Percentiles rank a stretch among this genome's conserved stretches.
Evolutionary conservation across 2,113 vertebrate genomes (phyloP).

Genomic region (Anarrhichthys ocellatus): DNA sequence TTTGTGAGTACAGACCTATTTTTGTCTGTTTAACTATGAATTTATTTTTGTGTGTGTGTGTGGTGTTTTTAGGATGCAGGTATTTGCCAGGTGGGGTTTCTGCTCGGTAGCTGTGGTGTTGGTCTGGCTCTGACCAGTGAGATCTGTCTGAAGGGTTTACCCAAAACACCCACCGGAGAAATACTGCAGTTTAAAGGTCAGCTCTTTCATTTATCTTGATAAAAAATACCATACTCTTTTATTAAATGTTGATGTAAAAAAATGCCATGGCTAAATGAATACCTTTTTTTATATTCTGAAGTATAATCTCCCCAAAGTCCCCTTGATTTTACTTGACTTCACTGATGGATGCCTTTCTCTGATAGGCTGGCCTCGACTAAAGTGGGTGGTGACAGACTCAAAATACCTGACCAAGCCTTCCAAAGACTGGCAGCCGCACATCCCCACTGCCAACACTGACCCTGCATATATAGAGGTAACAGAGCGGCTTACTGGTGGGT

Average conservation of each 20-base stretch:
- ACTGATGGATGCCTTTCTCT: constrained; percentile 32
- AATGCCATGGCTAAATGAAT: not conserved
- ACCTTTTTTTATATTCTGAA: not conserved
- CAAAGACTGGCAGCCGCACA: constrained; percentile 98
- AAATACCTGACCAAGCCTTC: constrained; percentile 98
- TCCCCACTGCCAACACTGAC: constrained; percentile 93
- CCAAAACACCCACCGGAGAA: constrained; percentile 97
- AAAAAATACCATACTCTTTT: not conserved
- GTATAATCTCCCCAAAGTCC: not conserved
- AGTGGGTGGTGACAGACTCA: constrained; percentile 98
- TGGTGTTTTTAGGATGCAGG: constrained; percentile 89
- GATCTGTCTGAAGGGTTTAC: constrained; percentile 96
- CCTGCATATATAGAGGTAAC: constrained; percentile 96
- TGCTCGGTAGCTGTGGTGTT: constrained; percentile 96
- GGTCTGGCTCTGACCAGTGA: constrained; percentile 96
- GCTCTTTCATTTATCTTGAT: constrained; percentile 17
- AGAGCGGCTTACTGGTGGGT: not conserved
- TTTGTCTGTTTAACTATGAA: not conserved
- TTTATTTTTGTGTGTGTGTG: constrained; percentile 2
- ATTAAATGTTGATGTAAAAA: not conserved
- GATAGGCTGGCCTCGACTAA: constrained; percentile 96
- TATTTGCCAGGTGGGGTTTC: constrained; percentile 97
- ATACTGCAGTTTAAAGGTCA: constrained; percentile 97
- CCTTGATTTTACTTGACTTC: not conserved
- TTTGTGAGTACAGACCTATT: not conserved